Evolutionary conservation across 1,140 invertebrate genomes (phyloP).

Genomic region (Drosophila sulfurigaster): DNA sequence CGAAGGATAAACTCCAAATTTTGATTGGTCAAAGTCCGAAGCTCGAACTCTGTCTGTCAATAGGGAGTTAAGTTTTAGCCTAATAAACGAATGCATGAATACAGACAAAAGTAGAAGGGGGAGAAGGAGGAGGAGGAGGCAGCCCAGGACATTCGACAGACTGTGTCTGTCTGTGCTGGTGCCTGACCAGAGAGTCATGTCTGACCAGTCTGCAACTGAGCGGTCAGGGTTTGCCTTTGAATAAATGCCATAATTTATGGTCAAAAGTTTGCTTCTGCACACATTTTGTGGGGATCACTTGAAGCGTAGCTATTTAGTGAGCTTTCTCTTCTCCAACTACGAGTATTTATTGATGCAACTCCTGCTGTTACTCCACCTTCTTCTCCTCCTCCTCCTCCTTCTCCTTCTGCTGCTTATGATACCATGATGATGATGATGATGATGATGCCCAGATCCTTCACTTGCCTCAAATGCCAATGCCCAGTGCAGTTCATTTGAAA

Average conservation of each 20-base stretch:
- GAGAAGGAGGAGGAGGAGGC: too few species aligned
- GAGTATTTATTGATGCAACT: conserved; percentile 44
- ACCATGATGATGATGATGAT: conserved; percentile 12
- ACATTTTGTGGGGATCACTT: conserved; percentile 80
- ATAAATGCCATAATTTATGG: conserved; percentile 83
- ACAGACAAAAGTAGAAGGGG: background rate
- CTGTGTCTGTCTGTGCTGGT: background rate
- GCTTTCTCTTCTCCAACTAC: conserved; percentile 18
- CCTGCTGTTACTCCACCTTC: conserved; percentile 11
- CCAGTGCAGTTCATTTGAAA: conserved; percentile 76
- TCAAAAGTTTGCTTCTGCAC: conserved; percentile 81
- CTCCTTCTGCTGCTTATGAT: conserved; percentile 37
- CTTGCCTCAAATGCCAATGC: conserved; percentile 38
- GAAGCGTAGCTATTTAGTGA: conserved; percentile 75
- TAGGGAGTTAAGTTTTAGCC: conserved; percentile 57
- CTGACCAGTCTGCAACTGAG: conserved; percentile 24
- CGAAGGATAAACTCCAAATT: conserved; percentile 64
- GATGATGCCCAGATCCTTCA: conserved; percentile 16
- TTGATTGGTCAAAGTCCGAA: conserved; percentile 61
- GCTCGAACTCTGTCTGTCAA: conserved; percentile 52
- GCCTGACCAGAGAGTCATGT: background rate
- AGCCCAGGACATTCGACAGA: conserved; percentile 10
- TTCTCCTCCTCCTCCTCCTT: conserved; percentile 2
- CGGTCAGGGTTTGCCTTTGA: conserved; percentile 67
- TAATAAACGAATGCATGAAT: conserved; percentile 55